These are phyloP conservation scores for Isotomurus palustris DNA, from an alignment of 2,888 invertebrate genomes.

Conservation along the genomic window DNA sequence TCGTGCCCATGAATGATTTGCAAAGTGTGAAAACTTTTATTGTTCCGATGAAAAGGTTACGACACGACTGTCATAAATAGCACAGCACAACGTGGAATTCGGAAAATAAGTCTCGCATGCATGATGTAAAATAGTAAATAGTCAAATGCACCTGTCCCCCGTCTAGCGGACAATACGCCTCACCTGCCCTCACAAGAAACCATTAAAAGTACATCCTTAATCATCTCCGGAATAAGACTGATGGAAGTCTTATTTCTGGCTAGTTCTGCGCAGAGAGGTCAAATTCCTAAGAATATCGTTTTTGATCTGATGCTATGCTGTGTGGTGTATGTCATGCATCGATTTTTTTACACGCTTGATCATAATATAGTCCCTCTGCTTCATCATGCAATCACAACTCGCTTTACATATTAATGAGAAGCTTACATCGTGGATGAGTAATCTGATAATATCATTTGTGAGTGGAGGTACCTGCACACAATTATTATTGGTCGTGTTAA, in stretches of 20 bases:
- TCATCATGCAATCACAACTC: too few species aligned
- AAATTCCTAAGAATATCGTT: background rate
- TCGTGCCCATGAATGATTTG: constrained; percentile 17
- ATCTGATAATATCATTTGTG: too few species aligned
- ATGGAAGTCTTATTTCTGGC: background rate
- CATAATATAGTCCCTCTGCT: too few species aligned
- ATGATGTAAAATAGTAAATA: background rate
- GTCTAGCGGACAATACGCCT: background rate
- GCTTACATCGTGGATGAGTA: too few species aligned
- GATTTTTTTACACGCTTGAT: too few species aligned
- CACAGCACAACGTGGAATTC: background rate
- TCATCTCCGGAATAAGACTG: background rate
- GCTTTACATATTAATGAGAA: too few species aligned
- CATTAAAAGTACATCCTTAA: background rate
- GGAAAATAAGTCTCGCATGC: background rate
- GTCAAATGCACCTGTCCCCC: background rate
- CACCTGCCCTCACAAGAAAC: background rate
- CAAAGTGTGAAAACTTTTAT: constrained; percentile 25
- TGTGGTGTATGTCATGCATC: too few species aligned
- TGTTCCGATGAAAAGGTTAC: constrained; percentile 15
- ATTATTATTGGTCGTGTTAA: too few species aligned
- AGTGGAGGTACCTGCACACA: too few species aligned
- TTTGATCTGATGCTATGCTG: background rate
- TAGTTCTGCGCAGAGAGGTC: too few species aligned
- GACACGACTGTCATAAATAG: constrained; percentile 5